Evolutionary conservation across 2,888 invertebrate genomes (phyloP).

Genomic region (Rosalia funebris): DNA sequence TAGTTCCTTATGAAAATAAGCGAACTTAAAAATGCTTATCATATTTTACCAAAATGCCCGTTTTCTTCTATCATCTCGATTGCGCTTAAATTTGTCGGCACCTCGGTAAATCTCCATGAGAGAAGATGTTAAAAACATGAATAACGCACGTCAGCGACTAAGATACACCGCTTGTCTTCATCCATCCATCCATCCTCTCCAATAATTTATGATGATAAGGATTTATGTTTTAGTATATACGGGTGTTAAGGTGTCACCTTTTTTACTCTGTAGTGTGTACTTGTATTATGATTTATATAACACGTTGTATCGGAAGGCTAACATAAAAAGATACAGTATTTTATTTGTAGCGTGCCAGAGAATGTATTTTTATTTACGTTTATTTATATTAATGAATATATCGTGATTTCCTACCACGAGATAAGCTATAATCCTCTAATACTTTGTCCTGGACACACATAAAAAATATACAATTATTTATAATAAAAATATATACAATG

Average conservation of each 20-base stretch:
- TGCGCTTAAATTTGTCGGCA: constrained; percentile 39
- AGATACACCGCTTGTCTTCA: constrained; percentile 26
- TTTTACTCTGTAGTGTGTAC: constrained; percentile 8
- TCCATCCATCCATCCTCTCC: constrained; percentile 24
- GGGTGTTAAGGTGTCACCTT: constrained; percentile 11
- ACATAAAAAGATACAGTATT: background rate
- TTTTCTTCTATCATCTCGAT: constrained; percentile 15
- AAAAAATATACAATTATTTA: background rate
- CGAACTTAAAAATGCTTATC: background rate
- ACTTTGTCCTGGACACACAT: no score
- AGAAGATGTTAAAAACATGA: constrained; percentile 29
- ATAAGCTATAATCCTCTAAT: background rate
- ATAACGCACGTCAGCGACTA: constrained; percentile 26
- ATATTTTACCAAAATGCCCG: background rate
- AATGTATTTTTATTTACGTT: constrained; percentile 2
- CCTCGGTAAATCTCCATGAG: constrained; percentile 33
- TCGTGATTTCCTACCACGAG: background rate
- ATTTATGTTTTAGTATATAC: constrained; percentile 19
- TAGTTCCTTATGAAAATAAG: background rate
- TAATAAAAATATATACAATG: no score
- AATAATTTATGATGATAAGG: constrained; percentile 24
- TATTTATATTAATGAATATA: background rate
- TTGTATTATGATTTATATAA: constrained; percentile 15
- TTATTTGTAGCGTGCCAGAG: background rate
- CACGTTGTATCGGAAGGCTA: background rate